A percentile compares a stretch with the other conserved stretches of the same genome.
These are phyloP conservation scores for Gymnarchus niloticus DNA, from an alignment of 2,113 vertebrate species.

Conservation along the genomic window DNA sequence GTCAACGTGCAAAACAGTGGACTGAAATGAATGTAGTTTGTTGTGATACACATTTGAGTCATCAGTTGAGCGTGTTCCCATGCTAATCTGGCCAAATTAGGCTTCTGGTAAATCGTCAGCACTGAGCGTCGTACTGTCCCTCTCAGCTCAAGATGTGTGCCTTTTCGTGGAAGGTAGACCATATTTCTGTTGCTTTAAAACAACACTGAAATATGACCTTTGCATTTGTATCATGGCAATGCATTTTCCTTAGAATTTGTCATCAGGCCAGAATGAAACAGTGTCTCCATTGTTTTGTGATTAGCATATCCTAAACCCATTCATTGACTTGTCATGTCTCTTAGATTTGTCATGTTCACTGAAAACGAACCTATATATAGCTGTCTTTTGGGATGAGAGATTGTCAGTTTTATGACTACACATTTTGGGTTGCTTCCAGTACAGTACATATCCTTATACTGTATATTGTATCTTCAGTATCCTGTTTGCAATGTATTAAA, in stretches of 20 bases:
- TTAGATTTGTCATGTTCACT: neutral
- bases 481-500: neutral
- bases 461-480: neutral
- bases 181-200: neutral
- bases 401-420: neutral
- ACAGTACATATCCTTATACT: neutral
- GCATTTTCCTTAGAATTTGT: neutral
- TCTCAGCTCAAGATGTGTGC: neutral
- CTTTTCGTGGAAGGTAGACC: neutral
- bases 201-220: neutral
- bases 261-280: constrained; percentile 7
- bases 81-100: neutral
- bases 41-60: constrained; percentile 17
- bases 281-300: neutral
- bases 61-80: neutral
- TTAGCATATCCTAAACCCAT: neutral
- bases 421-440: neutral
- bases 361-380: neutral
- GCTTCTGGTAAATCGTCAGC: neutral
- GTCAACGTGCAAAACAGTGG: neutral
- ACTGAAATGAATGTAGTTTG: neutral
- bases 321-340: neutral
- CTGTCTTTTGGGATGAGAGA: neutral
- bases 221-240: constrained; percentile 12
- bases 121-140: neutral